Evolutionary conservation across 2,888 invertebrate genomes (phyloP), one percentile per base, ranked within the genome.

Genomic region (Blastobasis adustella): DNA sequence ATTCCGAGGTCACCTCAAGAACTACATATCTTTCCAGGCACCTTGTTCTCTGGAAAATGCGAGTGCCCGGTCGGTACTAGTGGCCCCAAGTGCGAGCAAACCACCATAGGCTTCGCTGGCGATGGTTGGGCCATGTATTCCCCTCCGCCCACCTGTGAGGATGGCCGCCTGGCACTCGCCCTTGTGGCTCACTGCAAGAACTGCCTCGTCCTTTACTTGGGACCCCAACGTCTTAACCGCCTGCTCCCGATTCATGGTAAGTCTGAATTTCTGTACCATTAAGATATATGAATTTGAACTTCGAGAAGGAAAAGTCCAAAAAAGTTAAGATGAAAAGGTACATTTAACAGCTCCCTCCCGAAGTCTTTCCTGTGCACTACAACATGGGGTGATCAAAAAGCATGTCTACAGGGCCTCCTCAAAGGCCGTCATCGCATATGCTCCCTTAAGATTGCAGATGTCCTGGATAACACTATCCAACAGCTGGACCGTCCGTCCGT

Each of bases 101-200:
- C 96, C 0, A 93, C 94, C 0, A 93, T 98, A 58, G 95, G 95
- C 23, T 98, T 98, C 86, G 91, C 91, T 57, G 96, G 97, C n/a
- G 92, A 93, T 63, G 97, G 98, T 7, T 98, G 95, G 92, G 98
- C 98, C 0, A 93, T 98, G 90, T 98, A 97, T 87, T 93, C 94
- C 0, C 91, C 97, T 0, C 92, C 97, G 40, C 93, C 95, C 40
- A 93, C 96, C 5, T 98, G 98, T 76, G 93, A 94, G 58, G 93
- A 94, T 52, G 94, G 96, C 0, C 92, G 92, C 61, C 92, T 98
- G 52, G 93, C 93, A 37, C 75, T 99, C 53, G 95, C 96, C 59
- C 91, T 99, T 64, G 91, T 93, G 44, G 93, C 98, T 0, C 90
- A 92, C 62, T 88, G 90, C 37, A 92, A 92, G 45, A 92, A 95